Conservation (phyloP, 2,888 invertebrate genomes). For the Coremacera marginata region DNA sequence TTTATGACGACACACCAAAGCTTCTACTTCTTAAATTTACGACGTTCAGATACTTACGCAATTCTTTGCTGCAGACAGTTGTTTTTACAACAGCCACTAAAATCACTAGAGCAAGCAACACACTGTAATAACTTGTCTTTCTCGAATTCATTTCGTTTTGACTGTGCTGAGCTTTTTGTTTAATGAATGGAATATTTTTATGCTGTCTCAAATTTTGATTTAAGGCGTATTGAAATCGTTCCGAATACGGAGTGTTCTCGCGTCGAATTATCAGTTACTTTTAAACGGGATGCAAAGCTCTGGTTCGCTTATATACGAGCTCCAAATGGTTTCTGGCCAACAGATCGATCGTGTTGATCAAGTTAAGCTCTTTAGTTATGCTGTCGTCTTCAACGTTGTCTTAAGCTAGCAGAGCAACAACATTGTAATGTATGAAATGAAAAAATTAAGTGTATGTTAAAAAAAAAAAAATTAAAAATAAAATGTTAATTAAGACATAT, state of each 20-base stretch:
- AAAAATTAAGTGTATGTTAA: not conserved
- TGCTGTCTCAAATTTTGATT: not conserved
- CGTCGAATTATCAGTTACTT: slow-evolving; percentile 49
- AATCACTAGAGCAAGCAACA: slow-evolving; percentile 17
- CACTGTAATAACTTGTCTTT: not conserved
- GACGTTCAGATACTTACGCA: slow-evolving; percentile 60
- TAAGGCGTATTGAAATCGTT: not conserved
- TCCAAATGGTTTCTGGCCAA: slow-evolving; percentile 6
- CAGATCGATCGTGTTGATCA: slow-evolving; percentile 27
- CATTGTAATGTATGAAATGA: not conserved
- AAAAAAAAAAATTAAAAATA: not conserved
- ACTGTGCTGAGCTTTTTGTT: not conserved
- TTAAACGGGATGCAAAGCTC: slow-evolving; percentile 50
- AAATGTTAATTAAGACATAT: not conserved
- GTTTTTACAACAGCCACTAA: slow-evolving; percentile 6
- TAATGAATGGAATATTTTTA: not conserved
- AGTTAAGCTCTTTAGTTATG: slow-evolving; percentile 13
- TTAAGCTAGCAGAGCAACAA: slow-evolving; percentile 16
- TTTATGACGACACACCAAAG: not conserved
- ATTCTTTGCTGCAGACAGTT: slow-evolving; percentile 56
- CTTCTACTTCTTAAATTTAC: not conserved
- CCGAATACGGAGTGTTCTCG: slow-evolving; percentile 44
- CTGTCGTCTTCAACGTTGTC: not conserved
- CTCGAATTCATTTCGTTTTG: not conserved
- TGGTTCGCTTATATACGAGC: slow-evolving; percentile 9